phyloP scores from a whole-genome alignment of 2,888 invertebrate genomes.

The Byasa hedistus region DNA sequence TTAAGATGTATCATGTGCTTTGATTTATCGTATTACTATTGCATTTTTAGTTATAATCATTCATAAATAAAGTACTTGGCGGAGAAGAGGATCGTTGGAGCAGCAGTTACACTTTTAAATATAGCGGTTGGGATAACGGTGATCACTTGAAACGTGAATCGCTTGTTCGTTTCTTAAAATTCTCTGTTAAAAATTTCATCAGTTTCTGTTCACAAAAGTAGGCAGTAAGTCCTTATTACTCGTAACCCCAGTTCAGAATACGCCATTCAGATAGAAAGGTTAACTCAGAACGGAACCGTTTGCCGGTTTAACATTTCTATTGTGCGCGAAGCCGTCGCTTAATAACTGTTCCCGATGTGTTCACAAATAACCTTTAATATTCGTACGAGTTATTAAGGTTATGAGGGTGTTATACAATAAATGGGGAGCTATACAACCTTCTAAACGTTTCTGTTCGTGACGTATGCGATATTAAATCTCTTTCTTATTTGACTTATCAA shows the following conservation, averaged over 20 bases:
- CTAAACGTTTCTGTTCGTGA: constrained; percentile 10
- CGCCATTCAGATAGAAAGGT: constrained; percentile 1
- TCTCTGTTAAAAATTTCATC: no score
- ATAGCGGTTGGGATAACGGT: no score
- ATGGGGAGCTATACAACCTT: background rate
- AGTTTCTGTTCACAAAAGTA: no score
- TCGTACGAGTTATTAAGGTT: constrained; percentile 12
- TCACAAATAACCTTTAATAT: constrained; percentile 21
- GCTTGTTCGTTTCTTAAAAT: no score
- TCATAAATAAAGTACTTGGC: no score
- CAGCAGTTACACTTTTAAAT: no score
- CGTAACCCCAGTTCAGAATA: constrained; percentile 11
- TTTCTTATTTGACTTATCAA: background rate
- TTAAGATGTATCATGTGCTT: no score
- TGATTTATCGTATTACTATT: no score
- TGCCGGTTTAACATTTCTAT: constrained; percentile 15
- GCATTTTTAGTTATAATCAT: no score
- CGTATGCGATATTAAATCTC: constrained; percentile 3
- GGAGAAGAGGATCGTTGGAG: no score
- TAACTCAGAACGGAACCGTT: constrained; percentile 14
- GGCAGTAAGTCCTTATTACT: background rate
- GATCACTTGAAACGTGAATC: no score
- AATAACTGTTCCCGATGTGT: constrained; percentile 17
- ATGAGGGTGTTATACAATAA: constrained; percentile 6
- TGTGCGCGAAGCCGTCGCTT: constrained; percentile 13